Base-by-base conservation (phyloP, 2,888 invertebrate species). In the Agrochola circellaris region DNA sequence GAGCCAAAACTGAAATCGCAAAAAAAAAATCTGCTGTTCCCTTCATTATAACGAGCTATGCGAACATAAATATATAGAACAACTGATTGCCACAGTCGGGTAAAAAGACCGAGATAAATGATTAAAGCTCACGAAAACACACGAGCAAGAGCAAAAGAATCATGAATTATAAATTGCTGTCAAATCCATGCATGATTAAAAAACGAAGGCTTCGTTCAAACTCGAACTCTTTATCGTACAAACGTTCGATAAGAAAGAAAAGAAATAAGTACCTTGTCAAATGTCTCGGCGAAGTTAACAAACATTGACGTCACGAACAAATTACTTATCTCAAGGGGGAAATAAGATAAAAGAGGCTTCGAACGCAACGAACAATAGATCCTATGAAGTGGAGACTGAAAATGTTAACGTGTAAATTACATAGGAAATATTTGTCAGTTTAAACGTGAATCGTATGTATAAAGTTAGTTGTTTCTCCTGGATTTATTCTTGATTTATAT, bases 201-300 rank as follows among this genome's bases (percentile, higher is more conserved):
- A 84, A 72, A 38, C 72, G 54, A 84, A 71, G 54, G 20, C 38
- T 61, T n/a, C 56, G 26, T 84, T 75, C 82, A 62, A 81, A 81
- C 69, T 80, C 75, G 62, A 83, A 87, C 79, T 80, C 83, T 77
- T 72, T 85, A 77, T 72, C 61, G 69, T 26, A 26, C 61, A 82
- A 85, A 71, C 51, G 60, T 66, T 75, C 74, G 51, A 82, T 78
- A 86, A 67, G 79, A 77, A 72, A 83, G 81, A 84, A 83, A 83
- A 84, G 81, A 90, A 91, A 89, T 88, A 89, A 88, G 86, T 88
- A 87, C 85, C 81, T 82, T 89, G 89, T 91, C 89, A 91, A 90
- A 90, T 89, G 91, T 90, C 92, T 91, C 85, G 79, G 73, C 82
- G 65, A 88, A 89, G 89, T 86, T 90, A 90, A 90, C 90, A 89